Base-by-base conservation (phyloP, 2,797 vertebrate genomes). In the Merluccius polli region DNA sequence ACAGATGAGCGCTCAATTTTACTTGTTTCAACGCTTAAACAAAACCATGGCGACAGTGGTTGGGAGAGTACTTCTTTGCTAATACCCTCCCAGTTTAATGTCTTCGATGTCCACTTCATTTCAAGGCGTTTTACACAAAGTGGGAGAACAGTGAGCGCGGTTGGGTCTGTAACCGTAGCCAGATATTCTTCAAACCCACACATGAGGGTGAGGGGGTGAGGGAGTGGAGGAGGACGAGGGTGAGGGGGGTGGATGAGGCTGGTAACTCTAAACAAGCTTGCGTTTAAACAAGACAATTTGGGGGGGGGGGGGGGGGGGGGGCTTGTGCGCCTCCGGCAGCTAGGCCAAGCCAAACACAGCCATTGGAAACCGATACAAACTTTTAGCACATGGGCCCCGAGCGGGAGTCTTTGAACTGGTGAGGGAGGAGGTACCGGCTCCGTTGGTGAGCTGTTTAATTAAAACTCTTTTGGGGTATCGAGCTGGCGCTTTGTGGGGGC, bases 201-300 rank as follows among this genome's bases (percentile, higher is more conserved):
- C 44, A 87, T 81, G 73, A 75, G 27, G 41, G 15, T 9, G 9
- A 18, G 0, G 11, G 30, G 29, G 27, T 18, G 30, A 0, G 3
- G 3, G 75, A 30, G 18, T 24, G 72, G 15, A 71, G 52, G 68
- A 78, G 74, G 32, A 38, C 74, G 75, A 73, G 78, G 75, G 80
- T 76, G 77, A 80, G 82, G 77, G 77, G 77, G 84, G 78, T 33
- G 31, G 69, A 85, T 41, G 79, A 76, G 70, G 84, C 83, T 85
- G 84, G 71, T 90, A 92, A 93, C 88, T 91, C 92, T 94, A 94
- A 95, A 94, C 93, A 95, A 94, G 91, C 90, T 86, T 80, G 85
- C 88, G 94, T 95, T 94, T 94, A 94, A 94, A 95, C 91, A 92
- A 94, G 93, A 94, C 91, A 93, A 93, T 93, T 94, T 94, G 75